Conservation (phyloP, 1,140 invertebrate genomes). For the Drosophila bocqueti region DNA sequence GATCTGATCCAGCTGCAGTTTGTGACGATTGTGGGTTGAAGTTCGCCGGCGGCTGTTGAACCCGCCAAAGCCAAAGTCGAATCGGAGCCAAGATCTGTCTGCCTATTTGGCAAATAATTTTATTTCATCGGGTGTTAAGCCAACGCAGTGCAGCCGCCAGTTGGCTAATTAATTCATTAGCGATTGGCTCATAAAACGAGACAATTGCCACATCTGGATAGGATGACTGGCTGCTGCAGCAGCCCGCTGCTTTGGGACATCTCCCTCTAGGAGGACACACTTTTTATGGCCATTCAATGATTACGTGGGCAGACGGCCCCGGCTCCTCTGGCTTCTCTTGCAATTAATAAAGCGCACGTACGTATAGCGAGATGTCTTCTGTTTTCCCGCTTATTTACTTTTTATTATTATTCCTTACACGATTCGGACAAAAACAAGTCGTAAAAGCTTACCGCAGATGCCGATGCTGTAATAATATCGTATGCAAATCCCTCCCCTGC, state of each 20-base stretch:
- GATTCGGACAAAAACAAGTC: slow-evolving; percentile 57
- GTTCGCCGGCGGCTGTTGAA: slow-evolving; percentile 64
- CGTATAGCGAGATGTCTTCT: slow-evolving; percentile 28
- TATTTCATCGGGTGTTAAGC: slow-evolving; percentile 22
- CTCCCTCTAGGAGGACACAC: slow-evolving; percentile 66
- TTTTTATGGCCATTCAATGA: slow-evolving; percentile 68
- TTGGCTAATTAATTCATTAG: slow-evolving; percentile 74
- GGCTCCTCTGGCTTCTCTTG: slow-evolving; percentile 12
- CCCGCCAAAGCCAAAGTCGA: slow-evolving; percentile 5
- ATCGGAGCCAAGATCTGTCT: slow-evolving; percentile 39
- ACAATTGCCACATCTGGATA: slow-evolving; percentile 49
- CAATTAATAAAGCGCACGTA: slow-evolving; percentile 67
- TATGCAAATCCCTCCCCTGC: slow-evolving; percentile 69
- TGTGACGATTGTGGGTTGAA: slow-evolving; percentile 57
- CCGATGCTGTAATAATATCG: slow-evolving; percentile 81
- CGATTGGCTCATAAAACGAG: slow-evolving; percentile 47
- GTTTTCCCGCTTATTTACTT: slow-evolving; percentile 32
- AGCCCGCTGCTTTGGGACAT: slow-evolving; percentile 13
- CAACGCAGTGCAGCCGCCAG: slow-evolving; percentile 38
- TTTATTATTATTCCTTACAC: slow-evolving; percentile 44
- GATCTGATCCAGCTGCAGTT: slow-evolving; percentile 40
- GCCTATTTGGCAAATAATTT: slow-evolving; percentile 28
- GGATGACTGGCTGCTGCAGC: slow-evolving; percentile 23
- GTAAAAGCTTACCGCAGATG: slow-evolving; percentile 68
- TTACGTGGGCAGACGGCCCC: slow-evolving; percentile 60